phyloP scores from a whole-genome alignment of 2,797 vertebrate genomes.

The Sternarchorhynchus goeldii region DNA sequence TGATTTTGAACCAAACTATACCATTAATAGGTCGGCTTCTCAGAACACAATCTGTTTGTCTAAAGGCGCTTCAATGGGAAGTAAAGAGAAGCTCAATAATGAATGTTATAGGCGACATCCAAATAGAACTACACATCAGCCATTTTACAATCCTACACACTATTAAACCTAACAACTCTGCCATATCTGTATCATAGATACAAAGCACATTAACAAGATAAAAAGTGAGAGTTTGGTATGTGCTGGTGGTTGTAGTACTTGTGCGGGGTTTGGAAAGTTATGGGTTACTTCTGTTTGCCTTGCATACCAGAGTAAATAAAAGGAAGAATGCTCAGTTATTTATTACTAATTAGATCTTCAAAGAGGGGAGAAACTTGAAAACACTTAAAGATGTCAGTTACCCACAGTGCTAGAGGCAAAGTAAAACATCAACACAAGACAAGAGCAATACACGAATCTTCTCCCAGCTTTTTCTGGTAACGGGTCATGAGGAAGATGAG shows the following conservation, averaged over 20 bases:
- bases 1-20: too few relatives aligned
- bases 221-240: slow-evolving; percentile 25
- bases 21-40: slow-evolving; percentile 41
- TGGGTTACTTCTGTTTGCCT: slow-evolving; percentile 7
- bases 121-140: slow-evolving; percentile 7
- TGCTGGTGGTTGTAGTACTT: slow-evolving; percentile 26
- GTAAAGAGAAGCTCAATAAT: not conserved
- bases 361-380: slow-evolving; percentile 33
- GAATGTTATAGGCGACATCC: slow-evolving; percentile 11
- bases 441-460: slow-evolving; percentile 18
- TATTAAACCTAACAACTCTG: slow-evolving; percentile 20
- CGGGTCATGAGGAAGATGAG: slow-evolving; percentile 12
- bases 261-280: slow-evolving; percentile 12
- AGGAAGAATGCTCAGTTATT: slow-evolving; percentile 19
- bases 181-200: slow-evolving; percentile 6
- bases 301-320: slow-evolving; percentile 14
- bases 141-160: not conserved
- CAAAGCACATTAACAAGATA: slow-evolving; percentile 16
- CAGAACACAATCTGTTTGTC: slow-evolving; percentile 47
- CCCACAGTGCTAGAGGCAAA: slow-evolving; percentile 21
- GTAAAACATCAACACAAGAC: slow-evolving; percentile 20
- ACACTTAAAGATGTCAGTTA: slow-evolving; percentile 32
- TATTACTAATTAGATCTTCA: slow-evolving; percentile 7
- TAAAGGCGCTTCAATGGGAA: slow-evolving; percentile 51
- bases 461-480: slow-evolving; percentile 12